Conservation (phyloP, 2,888 invertebrate species). For the Meteorus colon region DNA sequence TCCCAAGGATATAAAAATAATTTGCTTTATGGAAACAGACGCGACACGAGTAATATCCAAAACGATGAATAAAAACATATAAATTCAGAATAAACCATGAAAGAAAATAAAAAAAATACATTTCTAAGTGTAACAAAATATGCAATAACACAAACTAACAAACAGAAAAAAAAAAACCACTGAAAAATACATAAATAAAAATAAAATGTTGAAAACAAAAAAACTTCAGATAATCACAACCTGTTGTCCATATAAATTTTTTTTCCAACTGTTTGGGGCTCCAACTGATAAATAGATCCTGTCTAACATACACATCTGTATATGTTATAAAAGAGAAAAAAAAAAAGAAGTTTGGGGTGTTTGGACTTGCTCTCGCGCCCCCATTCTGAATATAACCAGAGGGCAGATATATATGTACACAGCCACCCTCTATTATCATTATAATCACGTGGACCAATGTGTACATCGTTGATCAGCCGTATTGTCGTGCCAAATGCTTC, state of each 20-base stretch:
- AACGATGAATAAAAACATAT: conserved; percentile 40
- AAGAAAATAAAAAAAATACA: not conserved
- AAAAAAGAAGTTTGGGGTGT: conserved; percentile 43
- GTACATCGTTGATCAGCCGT: conserved; percentile 66
- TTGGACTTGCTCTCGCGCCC: conserved; percentile 49
- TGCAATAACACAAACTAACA: too few relatives aligned
- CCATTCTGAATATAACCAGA: conserved; percentile 48
- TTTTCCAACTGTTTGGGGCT: conserved; percentile 57
- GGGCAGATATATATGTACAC: conserved; percentile 46
- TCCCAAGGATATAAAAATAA: conserved; percentile 71
- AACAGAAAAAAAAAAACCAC: conserved; percentile 3
- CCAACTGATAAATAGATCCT: conserved; percentile 66
- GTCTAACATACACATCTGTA: conserved; percentile 64
- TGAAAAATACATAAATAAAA: conserved; percentile 48
- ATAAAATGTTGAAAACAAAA: conserved; percentile 64
- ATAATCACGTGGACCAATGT: conserved; percentile 69
- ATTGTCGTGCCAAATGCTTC: conserved; percentile 71
- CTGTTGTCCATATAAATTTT: conserved; percentile 64
- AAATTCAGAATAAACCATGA: conserved; percentile 33
- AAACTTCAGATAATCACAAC: conserved; percentile 56
- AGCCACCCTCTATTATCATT: conserved; percentile 67
- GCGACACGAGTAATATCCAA: conserved; percentile 56
- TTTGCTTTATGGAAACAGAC: conserved; percentile 71
- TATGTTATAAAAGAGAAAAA: conserved; percentile 21
- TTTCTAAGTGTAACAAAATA: conserved; percentile 6